phyloP scores from a whole-genome alignment of 2,797 vertebrate species.

The Philypnodon macrostomus region DNA sequence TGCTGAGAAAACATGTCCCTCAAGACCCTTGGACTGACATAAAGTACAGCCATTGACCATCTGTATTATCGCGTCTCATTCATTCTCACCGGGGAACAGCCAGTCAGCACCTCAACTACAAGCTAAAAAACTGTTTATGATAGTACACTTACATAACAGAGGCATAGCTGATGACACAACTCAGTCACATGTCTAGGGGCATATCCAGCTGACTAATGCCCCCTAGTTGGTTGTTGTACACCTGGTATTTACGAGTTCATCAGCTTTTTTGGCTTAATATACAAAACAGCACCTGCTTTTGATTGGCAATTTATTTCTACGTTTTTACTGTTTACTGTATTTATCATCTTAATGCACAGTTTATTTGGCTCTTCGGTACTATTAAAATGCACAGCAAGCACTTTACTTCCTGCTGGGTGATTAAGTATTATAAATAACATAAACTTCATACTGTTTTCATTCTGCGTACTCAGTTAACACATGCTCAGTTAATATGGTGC shows the following conservation, averaged over 20 bases:
- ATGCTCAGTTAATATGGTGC: no score
- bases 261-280: neutral
- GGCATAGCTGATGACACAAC: neutral
- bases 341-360: constrained; percentile 2
- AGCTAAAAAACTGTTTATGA: constrained; percentile 1
- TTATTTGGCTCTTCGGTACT: neutral
- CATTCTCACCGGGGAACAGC: constrained; percentile 16
- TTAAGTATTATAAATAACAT: neutral
- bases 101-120: neutral
- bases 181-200: no score
- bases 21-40: constrained; percentile 31
- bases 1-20: constrained; percentile 26
- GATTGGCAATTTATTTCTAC: neutral
- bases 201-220: neutral
- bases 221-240: no score
- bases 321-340: neutral
- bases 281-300: neutral
- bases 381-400: constrained; percentile 4
- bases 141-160: neutral
- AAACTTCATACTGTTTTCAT: neutral
- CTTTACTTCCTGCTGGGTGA: neutral
- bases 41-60: constrained; percentile 21
- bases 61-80: constrained; percentile 23
- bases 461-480: no score
- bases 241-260: no score